Base-by-base conservation (phyloP, 2,113 vertebrate genomes). In the Prolemur simus region DNA sequence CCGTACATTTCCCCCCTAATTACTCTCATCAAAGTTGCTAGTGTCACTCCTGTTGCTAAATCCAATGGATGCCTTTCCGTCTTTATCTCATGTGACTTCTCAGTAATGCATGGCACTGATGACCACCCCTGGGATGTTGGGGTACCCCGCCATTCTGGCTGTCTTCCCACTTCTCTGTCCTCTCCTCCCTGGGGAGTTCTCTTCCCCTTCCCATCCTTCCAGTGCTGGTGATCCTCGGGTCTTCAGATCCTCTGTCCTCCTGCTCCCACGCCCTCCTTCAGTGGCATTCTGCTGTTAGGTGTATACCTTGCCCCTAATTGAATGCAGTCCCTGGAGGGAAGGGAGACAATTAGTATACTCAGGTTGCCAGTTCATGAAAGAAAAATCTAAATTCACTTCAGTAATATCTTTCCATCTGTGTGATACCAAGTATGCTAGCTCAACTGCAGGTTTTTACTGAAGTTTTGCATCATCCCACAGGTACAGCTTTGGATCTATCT, bases 91-190 rank as follows among this genome's bases (percentile, higher is more conserved):
- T 0, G 17, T 32, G 52, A 23, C 37, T 37, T 80, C 68, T 42
- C 21, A n/a, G 23, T 11, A 32, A 49, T 20, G 14, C 1, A 0
- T 12, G 6, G 64, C 77, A 3, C 37, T 56, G n/a, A 39, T 25
- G 7, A 12, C 6, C 2, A 18, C 27, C 29, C 45, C 64, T 49
- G 29, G 66, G 87, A 20, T 21, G 39, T 32, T 8, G 2, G 74
- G 18, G 88, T 52, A 39, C 8, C 8, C 1, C 1, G 3, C 32
- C 45, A 6, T 54, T 4, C 34, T 15, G 34, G 6, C 15, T 68
- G 37, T 49, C 39, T 37, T 21, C 14, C 9, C 21, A 63, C 56
- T 29, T 56, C 69, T 69, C 56, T 42, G 21, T 18, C 68, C 39
- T 54, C 47, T 60, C 21, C 42, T 58, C 47, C 3, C 4, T 12